Evolutionary conservation across 2,888 invertebrate species (phyloP).

Genomic region (Melolontha melolontha): DNA sequence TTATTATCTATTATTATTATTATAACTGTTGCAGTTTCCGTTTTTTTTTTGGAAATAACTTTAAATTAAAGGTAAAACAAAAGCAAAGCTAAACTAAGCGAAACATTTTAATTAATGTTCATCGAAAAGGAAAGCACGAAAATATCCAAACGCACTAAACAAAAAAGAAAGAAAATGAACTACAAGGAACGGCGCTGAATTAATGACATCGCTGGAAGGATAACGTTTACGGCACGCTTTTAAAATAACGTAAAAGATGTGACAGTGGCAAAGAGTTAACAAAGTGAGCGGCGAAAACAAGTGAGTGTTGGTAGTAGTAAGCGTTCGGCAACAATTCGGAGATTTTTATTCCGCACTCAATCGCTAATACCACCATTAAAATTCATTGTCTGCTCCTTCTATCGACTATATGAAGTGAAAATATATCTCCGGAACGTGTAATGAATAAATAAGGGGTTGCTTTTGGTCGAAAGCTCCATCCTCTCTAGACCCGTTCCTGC

Average conservation of each 20-base stretch:
- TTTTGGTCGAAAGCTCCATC: slow-evolving; percentile 39
- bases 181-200: not conserved
- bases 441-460: slow-evolving; percentile 58
- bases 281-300: slow-evolving; percentile 24
- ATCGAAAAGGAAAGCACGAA: not conserved
- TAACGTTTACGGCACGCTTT: slow-evolving; percentile 14
- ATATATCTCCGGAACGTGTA: slow-evolving; percentile 63
- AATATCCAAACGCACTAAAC: not conserved
- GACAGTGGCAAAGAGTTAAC: slow-evolving; percentile 36
- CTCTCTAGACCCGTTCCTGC: slow-evolving; percentile 38
- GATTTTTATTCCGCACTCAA: slow-evolving; percentile 43
- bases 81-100: not conserved
- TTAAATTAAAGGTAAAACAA: not conserved
- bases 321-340: slow-evolving; percentile 39
- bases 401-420: slow-evolving; percentile 65
- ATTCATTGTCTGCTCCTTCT: slow-evolving; percentile 63
- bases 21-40: too few species aligned
- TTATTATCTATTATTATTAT: too few species aligned
- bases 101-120: not conserved
- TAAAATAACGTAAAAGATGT: slow-evolving; percentile 37
- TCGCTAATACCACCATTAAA: slow-evolving; percentile 60
- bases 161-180: slow-evolving; percentile 14
- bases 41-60: too few species aligned
- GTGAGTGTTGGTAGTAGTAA: slow-evolving; percentile 5
- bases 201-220: slow-evolving; percentile 18